These are phyloP conservation scores for Nyctibius bracteatus DNA, from an alignment of 2,113 vertebrate species.

Conservation along the genomic window DNA sequence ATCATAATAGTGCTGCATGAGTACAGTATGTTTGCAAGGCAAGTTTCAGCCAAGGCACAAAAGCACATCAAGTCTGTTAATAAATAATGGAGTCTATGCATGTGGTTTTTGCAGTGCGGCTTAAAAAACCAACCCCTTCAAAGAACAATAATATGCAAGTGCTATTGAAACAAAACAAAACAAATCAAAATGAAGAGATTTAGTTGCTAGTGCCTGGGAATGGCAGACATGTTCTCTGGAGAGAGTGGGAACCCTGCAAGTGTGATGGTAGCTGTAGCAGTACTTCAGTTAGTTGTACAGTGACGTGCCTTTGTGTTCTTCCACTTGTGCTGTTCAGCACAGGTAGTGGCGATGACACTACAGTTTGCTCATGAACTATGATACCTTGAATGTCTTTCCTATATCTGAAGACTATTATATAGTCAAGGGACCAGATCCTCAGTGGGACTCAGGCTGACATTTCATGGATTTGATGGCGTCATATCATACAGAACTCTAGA, in stretches of 20 bases:
- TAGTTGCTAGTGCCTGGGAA: neutral
- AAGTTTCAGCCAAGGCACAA: neutral
- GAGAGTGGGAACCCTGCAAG: fast-evolving
- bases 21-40: conserved; percentile 5
- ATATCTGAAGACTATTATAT: neutral
- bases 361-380: neutral
- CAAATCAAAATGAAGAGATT: neutral
- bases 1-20: neutral
- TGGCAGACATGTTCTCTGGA: neutral
- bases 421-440: neutral
- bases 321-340: neutral
- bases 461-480: neutral
- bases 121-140: neutral
- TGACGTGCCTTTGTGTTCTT: fast-evolving
- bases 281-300: fast-evolving
- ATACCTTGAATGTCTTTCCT: neutral
- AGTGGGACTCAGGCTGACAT: neutral
- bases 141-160: neutral
- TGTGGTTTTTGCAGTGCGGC: neutral
- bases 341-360: neutral
- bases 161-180: neutral
- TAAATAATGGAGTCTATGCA: neutral
- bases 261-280: neutral
- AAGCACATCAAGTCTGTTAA: neutral
- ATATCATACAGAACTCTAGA: neutral